These are phyloP conservation scores for Sminthopsis crassicaudata DNA, from an alignment of 2,113 vertebrate species.

Conservation along the genomic window DNA sequence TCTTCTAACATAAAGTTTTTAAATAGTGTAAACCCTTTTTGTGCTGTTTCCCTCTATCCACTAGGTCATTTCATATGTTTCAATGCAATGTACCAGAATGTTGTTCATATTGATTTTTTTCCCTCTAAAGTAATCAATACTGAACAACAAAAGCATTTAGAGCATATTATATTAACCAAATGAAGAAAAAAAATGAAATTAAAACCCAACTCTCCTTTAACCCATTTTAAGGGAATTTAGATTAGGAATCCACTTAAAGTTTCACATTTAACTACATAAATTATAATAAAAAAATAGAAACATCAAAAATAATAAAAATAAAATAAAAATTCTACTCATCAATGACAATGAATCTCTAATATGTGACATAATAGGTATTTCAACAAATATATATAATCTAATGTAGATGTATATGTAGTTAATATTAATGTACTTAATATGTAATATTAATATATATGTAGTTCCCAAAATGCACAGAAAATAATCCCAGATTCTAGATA, in stretches of 20 bases:
- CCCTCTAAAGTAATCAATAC: not conserved
- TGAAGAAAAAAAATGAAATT: not conserved
- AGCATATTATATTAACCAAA: not conserved
- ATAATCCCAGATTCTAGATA: not conserved
- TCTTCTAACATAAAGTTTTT: not conserved
- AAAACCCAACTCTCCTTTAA: not conserved
- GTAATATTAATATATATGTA: not conserved
- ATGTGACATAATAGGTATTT: not conserved
- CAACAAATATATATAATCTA: too few species aligned
- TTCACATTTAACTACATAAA: too few species aligned
- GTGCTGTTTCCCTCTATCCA: not conserved
- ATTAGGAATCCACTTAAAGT: not conserved
- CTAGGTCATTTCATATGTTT: not conserved
- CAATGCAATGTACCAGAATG: not conserved
- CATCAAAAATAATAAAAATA: not conserved
- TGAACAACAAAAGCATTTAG: not conserved
- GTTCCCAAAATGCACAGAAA: not conserved
- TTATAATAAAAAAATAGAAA: not conserved
- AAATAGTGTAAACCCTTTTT: not conserved
- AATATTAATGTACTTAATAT: too few species aligned
- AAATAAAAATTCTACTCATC: not conserved
- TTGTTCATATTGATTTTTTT: not conserved
- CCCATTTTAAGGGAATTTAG: not conserved
- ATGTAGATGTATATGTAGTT: too few species aligned
- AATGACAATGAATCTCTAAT: too few species aligned